Base-by-base conservation (phyloP, 2,113 vertebrate genomes). In the Scartelaos histophorus region DNA sequence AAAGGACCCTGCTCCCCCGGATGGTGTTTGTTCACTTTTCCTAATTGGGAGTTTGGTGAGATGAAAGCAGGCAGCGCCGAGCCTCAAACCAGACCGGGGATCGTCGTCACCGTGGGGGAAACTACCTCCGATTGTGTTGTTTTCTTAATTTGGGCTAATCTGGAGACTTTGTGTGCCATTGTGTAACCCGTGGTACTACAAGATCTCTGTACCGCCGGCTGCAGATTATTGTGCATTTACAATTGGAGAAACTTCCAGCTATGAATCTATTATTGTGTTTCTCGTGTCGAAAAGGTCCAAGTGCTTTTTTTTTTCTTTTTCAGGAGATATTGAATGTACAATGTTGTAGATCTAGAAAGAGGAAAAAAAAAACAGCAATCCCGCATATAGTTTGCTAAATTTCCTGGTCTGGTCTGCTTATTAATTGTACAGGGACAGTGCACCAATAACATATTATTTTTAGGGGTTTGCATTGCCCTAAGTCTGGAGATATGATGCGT, bases 1-100 rank as follows among this genome's bases (percentile, higher is more conserved):
- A 84, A 78, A 85, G 70, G 81, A 87, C 76, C 84, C 58, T 53
- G 74, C 85, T 83, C 58, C 58, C 58, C 58, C 38, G 61, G 15
- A 68, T 80, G 73, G 56, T 87, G 67, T 89, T 89, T 88, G 86
- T 74, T 89, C 78, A 81, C 72, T 80, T 87, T 72, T 75, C 60
- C 67, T 85, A 87, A 90, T 89, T 89, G 84, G 56, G 81, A 82
- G 67, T 84, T 86, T 75, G 81, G 84, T 66, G 61, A 80, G 80
- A 88, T 84, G 82, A 90, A 85, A 78, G 79, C 75, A 75, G 84
- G 76, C 79, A 79, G 79, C 78, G 7, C 67, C 79, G 75, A 10
- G 58, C 58, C 58, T 7, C 25, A 17, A 61, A 61, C 58, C 16
- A 61, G 24, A 34, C 58, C 29, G 58, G 13, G 79, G 71, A 71